These are phyloP conservation scores for Myotis daubentonii DNA, from an alignment of 2,797 vertebrate species.

Conservation along the genomic window DNA sequence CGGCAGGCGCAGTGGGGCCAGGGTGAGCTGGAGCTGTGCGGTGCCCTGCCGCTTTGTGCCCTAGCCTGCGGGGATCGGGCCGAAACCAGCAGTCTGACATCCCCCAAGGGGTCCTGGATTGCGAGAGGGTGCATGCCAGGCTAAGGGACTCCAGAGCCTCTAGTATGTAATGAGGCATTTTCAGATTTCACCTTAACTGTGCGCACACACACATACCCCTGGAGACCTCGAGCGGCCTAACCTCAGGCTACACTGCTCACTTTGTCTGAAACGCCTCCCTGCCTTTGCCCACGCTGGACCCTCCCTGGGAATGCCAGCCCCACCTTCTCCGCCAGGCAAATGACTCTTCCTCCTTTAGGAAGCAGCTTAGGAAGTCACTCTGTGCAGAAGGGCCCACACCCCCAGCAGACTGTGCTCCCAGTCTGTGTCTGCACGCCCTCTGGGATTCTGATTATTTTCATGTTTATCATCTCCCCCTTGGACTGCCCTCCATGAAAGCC, in stretches of 20 bases:
- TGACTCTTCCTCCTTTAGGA: not conserved
- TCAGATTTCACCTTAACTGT: not conserved
- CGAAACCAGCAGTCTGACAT: too few species aligned
- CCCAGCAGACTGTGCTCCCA: not conserved
- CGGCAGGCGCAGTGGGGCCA: too few species aligned
- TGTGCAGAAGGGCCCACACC: rapidly evolving
- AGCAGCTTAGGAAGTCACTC: too few species aligned
- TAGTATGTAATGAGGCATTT: not conserved
- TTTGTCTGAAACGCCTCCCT: not conserved
- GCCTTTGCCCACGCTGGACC: not conserved
- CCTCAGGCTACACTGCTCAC: not conserved
- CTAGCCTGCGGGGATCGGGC: too few species aligned
- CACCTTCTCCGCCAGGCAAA: not conserved
- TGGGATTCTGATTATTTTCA: not conserved
- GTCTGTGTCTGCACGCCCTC: not conserved
- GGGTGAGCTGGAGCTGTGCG: too few species aligned
- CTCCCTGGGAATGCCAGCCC: not conserved
- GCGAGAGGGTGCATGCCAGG: too few species aligned
- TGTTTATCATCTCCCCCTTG: not conserved
- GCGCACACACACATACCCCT: not conserved
- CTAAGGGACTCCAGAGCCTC: too few species aligned
- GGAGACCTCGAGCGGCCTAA: not conserved
- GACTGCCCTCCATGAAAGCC: not conserved
- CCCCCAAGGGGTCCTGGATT: too few species aligned
- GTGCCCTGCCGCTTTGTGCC: too few species aligned